Conservation (phyloP, 2,113 vertebrate genomes). For the Gymnogyps californianus region DNA sequence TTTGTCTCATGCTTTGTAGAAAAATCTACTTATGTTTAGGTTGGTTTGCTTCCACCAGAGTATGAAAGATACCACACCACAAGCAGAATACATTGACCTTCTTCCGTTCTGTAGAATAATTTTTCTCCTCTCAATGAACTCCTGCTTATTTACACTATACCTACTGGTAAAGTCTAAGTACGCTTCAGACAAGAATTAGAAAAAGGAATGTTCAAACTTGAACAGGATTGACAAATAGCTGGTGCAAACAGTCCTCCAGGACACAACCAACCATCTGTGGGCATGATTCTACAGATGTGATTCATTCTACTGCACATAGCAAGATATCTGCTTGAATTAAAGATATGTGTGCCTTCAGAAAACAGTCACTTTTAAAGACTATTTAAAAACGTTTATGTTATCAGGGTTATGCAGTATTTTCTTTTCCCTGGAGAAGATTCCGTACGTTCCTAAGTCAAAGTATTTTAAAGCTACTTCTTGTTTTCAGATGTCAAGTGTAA, state of each 20-base stretch:
- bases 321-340: neutral
- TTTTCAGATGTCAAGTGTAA: neutral
- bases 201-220: neutral
- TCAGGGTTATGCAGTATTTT: neutral
- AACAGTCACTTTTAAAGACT: neutral
- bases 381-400: neutral
- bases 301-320: neutral
- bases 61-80: neutral
- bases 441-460: fast-evolving
- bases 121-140: neutral
- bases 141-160: neutral
- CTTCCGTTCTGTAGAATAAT: neutral
- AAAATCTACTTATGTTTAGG: neutral
- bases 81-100: neutral
- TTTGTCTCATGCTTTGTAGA: neutral
- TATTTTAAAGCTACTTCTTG: neutral
- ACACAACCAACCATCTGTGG: neutral
- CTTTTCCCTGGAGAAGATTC: neutral
- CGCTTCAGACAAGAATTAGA: neutral
- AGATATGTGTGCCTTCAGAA: neutral
- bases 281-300: neutral
- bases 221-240: neutral
- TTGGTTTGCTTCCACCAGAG: neutral
- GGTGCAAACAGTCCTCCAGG: neutral
- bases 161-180: neutral